These are phyloP conservation scores for Clarias laeviceps DNA, from an alignment of 2,797 vertebrate species.

Conservation along the genomic window DNA sequence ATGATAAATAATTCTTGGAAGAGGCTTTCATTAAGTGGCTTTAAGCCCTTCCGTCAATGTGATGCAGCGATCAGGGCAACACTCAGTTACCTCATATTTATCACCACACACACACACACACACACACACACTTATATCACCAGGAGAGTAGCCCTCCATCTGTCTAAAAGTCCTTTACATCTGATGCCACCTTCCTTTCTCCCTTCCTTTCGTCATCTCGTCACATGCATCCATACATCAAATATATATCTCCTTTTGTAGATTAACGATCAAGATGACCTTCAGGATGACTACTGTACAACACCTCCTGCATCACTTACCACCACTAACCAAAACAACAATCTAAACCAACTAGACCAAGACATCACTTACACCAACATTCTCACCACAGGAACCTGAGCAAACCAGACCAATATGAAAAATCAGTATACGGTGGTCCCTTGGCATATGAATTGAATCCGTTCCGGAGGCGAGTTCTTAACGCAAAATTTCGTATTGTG, in stretches of 20 bases:
- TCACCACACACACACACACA: conserved; percentile 30
- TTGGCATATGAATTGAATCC: too few relatives aligned
- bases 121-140: conserved; percentile 11
- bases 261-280: not conserved
- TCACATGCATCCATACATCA: not conserved
- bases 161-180: conserved; percentile 24
- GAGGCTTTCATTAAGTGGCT: conserved; percentile 26
- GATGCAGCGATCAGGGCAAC: conserved; percentile 34
- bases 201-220: not conserved
- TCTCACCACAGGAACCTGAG: not conserved
- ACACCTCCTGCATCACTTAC: not conserved
- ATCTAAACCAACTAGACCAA: not conserved
- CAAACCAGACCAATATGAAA: not conserved
- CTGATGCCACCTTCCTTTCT: conserved; percentile 6
- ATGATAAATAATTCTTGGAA: conserved; percentile 33
- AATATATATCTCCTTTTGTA: conserved; percentile 11
- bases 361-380: not conserved
- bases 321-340: not conserved
- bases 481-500: too few relatives aligned
- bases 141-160: conserved; percentile 31
- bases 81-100: conserved; percentile 31
- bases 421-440: not conserved
- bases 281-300: not conserved
- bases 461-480: too few relatives aligned
- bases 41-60: conserved; percentile 18